Evolutionary conservation across 2,888 invertebrate genomes (phyloP), one percentile per base, ranked within the genome.

Genomic region (Ceramica pisi): DNA sequence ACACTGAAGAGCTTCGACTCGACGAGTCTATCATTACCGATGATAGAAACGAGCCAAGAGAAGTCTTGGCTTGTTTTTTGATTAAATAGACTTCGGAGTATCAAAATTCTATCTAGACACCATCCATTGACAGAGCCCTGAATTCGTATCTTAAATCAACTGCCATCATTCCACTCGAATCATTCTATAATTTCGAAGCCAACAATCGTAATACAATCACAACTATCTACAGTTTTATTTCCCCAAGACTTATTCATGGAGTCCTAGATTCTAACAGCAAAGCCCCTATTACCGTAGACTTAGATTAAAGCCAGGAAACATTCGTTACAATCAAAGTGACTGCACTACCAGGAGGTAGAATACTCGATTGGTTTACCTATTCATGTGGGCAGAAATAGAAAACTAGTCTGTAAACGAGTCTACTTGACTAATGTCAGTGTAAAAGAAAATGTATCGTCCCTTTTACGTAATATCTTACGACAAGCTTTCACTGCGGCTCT

Each of bases 231-330:
- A n/a, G 23, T 51, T 26, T n/a, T 48, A 19, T 9, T 19, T 0
- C 6, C 19, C 23, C 48, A 46, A 59, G 10, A 10, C 46, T 69
- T 48, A 44, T 61, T 76, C 55, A 60, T 19, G 44, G n/a, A 21
- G 35, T 71, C n/a, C 71, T 53, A 78, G 21, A 46, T 31, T 14
- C 23, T 51, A 56, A 26, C 35, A 59, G 35, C 21, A 46, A 46
- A 53, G 6, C 26, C 26, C 9, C 19, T 61, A 56, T 80, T 74
- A 65, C 19, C 46, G 65, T 60, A 19, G 21, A 53, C n/a, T 59
- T 21, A 31, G 81, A 70, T 66, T 75, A 65, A 60, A 69, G 10
- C 23, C 71, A 75, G 79, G 80, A 75, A 79, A 73, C 66, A 72
- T 79, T 79, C 12, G 53, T 75, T 67, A 62, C 66, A 72, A 82